A percentile compares a stretch with the other conserved stretches of the same genome.
Evolutionary conservation across 2,888 invertebrate genomes (phyloP).

Genomic region (Drosophila austrosaltans): DNA sequence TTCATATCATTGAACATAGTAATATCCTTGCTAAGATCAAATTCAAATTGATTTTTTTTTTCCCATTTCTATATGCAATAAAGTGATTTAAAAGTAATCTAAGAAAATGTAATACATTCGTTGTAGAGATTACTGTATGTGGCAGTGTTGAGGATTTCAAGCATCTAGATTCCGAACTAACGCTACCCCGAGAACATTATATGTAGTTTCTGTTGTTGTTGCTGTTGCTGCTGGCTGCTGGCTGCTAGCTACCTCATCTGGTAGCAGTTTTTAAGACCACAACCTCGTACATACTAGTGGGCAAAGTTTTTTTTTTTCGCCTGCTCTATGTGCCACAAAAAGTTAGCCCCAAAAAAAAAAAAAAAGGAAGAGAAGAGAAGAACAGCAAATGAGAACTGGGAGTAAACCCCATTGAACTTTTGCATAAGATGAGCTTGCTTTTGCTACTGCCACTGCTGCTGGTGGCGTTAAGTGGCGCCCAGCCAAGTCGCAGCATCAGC

Average conservation of each 20-base stretch:
- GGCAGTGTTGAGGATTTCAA: conserved; percentile 19
- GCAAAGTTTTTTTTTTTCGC: conserved; percentile 42
- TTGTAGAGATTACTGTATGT: background rate
- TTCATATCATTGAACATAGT: background rate
- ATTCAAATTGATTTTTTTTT: background rate
- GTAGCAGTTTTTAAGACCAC: conserved; percentile 44
- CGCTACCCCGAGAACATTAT: conserved; percentile 7
- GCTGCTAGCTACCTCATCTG: conserved; percentile 51
- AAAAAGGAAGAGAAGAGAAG: conserved; percentile 13
- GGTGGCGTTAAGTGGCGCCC: conserved; percentile 66
- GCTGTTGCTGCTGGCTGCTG: conserved; percentile 6
- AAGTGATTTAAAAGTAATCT: conserved; percentile 1
- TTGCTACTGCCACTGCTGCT: conserved; percentile 20
- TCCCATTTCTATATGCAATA: background rate
- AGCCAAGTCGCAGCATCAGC: conserved; percentile 61
- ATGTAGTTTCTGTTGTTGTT: conserved; percentile 16
- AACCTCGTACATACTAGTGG: conserved; percentile 48
- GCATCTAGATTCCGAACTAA: conserved; percentile 29
- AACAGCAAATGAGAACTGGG: conserved; percentile 26
- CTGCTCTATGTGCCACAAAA: conserved; percentile 33
- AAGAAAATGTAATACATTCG: conserved; percentile 3
- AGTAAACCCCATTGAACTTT: conserved; percentile 59
- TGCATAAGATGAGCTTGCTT: conserved; percentile 39
- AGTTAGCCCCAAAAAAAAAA: conserved; percentile 39
- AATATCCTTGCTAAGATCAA: background rate